Evolutionary conservation across 2,797 vertebrate genomes (phyloP), one percentile per base, ranked within the genome.

Genomic region (Podargus strigoides): DNA sequence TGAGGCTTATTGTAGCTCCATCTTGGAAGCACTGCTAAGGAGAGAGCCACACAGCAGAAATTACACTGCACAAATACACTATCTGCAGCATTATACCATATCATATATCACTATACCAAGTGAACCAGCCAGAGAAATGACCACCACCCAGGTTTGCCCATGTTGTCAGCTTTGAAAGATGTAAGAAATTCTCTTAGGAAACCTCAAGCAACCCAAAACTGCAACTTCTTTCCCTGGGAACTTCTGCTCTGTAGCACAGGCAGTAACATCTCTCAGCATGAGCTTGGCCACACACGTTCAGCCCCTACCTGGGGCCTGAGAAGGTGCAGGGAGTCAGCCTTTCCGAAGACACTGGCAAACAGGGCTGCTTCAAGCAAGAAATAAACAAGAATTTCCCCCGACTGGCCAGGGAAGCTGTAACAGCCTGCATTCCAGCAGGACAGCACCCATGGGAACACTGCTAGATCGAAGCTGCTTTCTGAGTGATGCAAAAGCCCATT

Each of bases 191-290:
- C 20, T 8, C 55, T 62, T 6, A 23, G 73, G 58, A 49, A 62
- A 46, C 0, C 1, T 7, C 46, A 23, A n/a, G 30, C 30, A 53
- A 66, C 42, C 58, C 24, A n/a, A 9, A 62, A 20, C 1, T 26
- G 47, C n/a, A 28, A 0, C 14, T 26, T 4, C 16, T 23, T 8
- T 13, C 66, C 41, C 34, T 3, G 36, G 24, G 20, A n/a, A 1
- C 1, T 2, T 3, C 0, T 4, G 47, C 36, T 17, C 8, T 3
- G 3, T 5, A 21, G 78, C 12, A 2, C n/a, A n/a, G n/a, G n/a
- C n/a, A n/a, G n/a, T n/a, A n/a, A n/a, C n/a, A n/a, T n/a, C n/a
- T n/a, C n/a, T n/a, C n/a, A n/a, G n/a, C n/a, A n/a, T n/a, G n/a
- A n/a, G n/a, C n/a, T n/a, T n/a, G n/a, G n/a, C n/a, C n/a, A n/a